Evolutionary conservation across 2,797 vertebrate species (phyloP).

Genomic region (Hyperoplus lanceolatus): DNA sequence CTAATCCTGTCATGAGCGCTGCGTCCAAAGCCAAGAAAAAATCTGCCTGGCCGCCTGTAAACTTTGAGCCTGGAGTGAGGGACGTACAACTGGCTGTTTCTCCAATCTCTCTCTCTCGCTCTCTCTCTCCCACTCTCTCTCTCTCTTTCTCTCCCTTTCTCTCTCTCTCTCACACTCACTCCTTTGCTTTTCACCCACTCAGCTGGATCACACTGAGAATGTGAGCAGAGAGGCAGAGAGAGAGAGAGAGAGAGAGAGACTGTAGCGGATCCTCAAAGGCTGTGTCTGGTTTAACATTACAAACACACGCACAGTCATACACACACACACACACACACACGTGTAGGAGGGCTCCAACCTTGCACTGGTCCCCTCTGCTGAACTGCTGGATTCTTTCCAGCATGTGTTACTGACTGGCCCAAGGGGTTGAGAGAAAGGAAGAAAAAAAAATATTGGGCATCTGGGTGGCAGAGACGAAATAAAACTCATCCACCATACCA

Average conservation of each 20-base stretch:
- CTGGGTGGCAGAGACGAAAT: slow-evolving; percentile 15
- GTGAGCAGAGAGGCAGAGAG: slow-evolving; percentile 34
- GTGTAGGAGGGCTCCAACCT: slow-evolving; percentile 55
- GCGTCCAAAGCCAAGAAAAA: slow-evolving; percentile 78
- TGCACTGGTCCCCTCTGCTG: slow-evolving; percentile 45
- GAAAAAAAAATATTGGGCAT: neutral
- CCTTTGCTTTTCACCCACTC: slow-evolving; percentile 64
- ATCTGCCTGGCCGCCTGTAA: slow-evolving; percentile 74
- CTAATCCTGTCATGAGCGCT: slow-evolving; percentile 84
- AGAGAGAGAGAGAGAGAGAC: slow-evolving; percentile 29
- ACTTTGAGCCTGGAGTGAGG: slow-evolving; percentile 68
- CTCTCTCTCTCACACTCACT: slow-evolving; percentile 23
- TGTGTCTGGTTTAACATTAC: slow-evolving; percentile 66
- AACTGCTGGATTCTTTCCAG: slow-evolving; percentile 29
- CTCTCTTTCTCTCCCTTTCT: slow-evolving; percentile 32
- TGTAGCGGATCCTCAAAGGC: slow-evolving; percentile 52
- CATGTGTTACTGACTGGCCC: slow-evolving; percentile 30
- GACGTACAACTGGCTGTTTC: slow-evolving; percentile 64
- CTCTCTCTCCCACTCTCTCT: slow-evolving; percentile 41
- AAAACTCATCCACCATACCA: slow-evolving; percentile 7
- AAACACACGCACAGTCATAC: slow-evolving; percentile 20
- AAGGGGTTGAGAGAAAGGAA: slow-evolving; percentile 14
- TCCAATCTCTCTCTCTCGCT: slow-evolving; percentile 45
- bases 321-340: slow-evolving; percentile 23
- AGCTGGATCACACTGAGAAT: slow-evolving; percentile 53